Evolutionary conservation across 2,113 vertebrate species (phyloP), one percentile per base, ranked within the genome.

Genomic region (Melanotaenia duboulayi): DNA sequence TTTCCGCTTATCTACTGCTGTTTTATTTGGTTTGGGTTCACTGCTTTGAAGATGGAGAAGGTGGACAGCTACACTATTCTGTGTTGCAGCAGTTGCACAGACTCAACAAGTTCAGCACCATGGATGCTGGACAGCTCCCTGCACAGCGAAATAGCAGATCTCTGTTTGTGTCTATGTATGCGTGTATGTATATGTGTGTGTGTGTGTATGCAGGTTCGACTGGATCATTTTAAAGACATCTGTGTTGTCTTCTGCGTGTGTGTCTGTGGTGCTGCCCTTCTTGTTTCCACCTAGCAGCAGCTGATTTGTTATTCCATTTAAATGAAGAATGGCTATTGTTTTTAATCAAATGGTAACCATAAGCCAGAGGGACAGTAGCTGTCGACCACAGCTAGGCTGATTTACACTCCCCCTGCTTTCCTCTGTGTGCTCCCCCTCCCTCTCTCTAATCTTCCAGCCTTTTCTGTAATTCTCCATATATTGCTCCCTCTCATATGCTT

Each of bases 281-380:
- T 61, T 65, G 69, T 82, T 71, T 71, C 61, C 51, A 70, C 42
- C 71, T 64, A 50, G 39, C 52, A 70, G 49, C 72, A 83, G 60
- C 81, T 91, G 86, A 92, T 93, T 92, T 90, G 87, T 89, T 91
- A 89, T 89, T 87, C 89, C 76, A 89, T 90, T 93, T 89, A 89
- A 91, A 93, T 92, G 88, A 92, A 85, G 86, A 91, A 90, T 84
- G 61, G 82, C 74, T 89, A 85, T 91, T 90, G 82, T 91, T 90
- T 90, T 93, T 92, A 92, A 93, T 93, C 92, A 91, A 90, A 84
- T 68, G 72, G 83, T 84, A 75, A 83, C 90, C 87, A 81, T 78
- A 80, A 91, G 89, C 87, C 76, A 69, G 75, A 86, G 89, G 89
- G 76, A 91, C 76, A 85, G 57, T 60, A 40, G 57, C 70, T 81